These are phyloP conservation scores for Scaeva pyrastri DNA, from an alignment of 2,888 invertebrate species.

Conservation along the genomic window DNA sequence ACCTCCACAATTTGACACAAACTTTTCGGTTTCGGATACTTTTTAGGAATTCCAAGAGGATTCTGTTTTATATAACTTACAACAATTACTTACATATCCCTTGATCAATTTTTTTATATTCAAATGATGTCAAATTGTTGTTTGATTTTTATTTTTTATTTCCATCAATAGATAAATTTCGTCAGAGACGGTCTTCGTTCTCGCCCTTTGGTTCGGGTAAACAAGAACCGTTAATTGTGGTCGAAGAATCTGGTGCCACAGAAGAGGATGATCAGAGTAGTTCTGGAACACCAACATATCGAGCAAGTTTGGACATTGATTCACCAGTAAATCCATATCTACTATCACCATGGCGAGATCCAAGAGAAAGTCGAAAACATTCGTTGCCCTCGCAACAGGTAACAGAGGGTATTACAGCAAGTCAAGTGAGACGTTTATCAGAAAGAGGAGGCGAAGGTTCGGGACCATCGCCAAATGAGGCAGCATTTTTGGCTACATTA, in stretches of 20 bases:
- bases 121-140: neutral
- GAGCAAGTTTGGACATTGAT: constrained; percentile 89
- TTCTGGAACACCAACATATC: constrained; percentile 85
- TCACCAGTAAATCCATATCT: constrained; percentile 92
- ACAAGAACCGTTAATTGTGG: constrained; percentile 92
- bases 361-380: constrained; percentile 90
- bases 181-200: constrained; percentile 89
- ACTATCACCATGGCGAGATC: constrained; percentile 91
- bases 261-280: constrained; percentile 87
- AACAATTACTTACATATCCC: neutral
- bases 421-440: constrained; percentile 92
- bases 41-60: neutral
- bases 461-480: constrained; percentile 91
- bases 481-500: constrained; percentile 92
- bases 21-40: neutral
- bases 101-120: neutral
- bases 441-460: constrained; percentile 91
- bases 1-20: neutral
- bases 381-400: constrained; percentile 94
- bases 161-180: constrained; percentile 82
- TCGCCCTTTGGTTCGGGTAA: constrained; percentile 85
- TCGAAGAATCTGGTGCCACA: constrained; percentile 89
- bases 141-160: neutral
- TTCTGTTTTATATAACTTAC: neutral
- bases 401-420: constrained; percentile 93